phyloP scores from a whole-genome alignment of 2,113 vertebrate genomes.

The Ptyas mucosa region DNA sequence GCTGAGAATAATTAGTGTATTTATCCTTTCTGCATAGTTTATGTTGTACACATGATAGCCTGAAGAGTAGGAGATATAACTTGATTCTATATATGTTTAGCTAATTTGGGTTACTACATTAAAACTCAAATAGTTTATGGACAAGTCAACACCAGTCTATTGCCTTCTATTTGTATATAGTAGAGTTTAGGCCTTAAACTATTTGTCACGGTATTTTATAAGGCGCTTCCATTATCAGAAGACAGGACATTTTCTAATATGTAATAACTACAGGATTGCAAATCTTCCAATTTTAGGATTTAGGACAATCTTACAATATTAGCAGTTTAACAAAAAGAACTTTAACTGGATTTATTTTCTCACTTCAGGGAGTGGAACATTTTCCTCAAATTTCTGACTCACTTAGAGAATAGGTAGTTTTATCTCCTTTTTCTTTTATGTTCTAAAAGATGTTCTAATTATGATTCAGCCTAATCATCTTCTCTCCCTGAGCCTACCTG shows the following conservation, averaged over 20 bases:
- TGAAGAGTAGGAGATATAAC: not conserved
- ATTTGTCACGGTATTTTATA: not conserved
- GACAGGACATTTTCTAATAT: not conserved
- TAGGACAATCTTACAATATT: not conserved
- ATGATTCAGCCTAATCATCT: not conserved
- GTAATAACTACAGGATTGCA: not conserved
- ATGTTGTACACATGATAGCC: not conserved
- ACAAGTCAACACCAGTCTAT: not conserved
- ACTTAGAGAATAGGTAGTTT: not conserved
- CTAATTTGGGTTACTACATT: not conserved
- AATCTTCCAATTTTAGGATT: not conserved
- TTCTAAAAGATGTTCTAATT: not conserved
- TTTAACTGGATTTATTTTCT: not conserved
- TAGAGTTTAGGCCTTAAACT: not conserved
- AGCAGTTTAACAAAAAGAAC: not conserved
- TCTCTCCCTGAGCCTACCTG: not conserved
- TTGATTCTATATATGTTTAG: not conserved
- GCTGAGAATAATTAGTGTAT: not conserved
- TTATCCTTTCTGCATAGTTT: not conserved
- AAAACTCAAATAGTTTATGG: not conserved
- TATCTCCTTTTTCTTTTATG: not conserved
- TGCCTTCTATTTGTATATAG: not conserved
- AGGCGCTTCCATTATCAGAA: not conserved
- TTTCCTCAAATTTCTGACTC: not conserved
- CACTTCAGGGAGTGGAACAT: not conserved